Conservation (phyloP, 2,888 invertebrate species). For the Pseudanteris insignis region DNA sequence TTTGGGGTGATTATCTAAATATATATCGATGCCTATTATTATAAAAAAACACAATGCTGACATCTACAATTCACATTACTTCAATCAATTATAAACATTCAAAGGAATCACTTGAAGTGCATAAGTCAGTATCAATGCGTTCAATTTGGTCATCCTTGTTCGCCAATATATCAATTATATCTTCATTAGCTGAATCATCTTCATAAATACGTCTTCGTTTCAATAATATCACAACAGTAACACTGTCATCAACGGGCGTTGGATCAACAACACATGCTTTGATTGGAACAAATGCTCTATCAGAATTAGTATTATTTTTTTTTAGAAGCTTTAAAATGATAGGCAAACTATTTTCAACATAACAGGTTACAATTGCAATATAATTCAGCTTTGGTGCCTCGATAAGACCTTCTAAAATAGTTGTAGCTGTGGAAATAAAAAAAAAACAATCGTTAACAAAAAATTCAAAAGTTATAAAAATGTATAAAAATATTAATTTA, state of each 20-base stretch:
- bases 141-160: neutral
- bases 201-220: slow-evolving; percentile 12
- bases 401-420: too few relatives aligned
- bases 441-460: neutral
- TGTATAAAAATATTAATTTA: slow-evolving; percentile 5
- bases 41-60: neutral
- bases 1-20: too few relatives aligned
- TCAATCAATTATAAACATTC: too few relatives aligned
- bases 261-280: slow-evolving; percentile 20
- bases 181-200: neutral
- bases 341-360: slow-evolving; percentile 17
- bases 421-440: too few relatives aligned
- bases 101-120: slow-evolving; percentile 12
- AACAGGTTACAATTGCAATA: slow-evolving; percentile 12
- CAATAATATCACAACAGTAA: slow-evolving; percentile 15
- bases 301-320: neutral
- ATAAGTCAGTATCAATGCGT: neutral
- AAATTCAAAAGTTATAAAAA: neutral
- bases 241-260: slow-evolving; percentile 13
- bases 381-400: slow-evolving; percentile 8
- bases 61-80: too few relatives aligned
- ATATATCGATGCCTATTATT: too few relatives aligned
- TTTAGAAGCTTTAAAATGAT: slow-evolving; percentile 17
- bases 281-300: slow-evolving; percentile 15
- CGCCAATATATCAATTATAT: too few relatives aligned